Evolutionary conservation across 2,113 vertebrate genomes (phyloP), one percentile per base, ranked within the genome.

Genomic region (Procapra przewalskii): DNA sequence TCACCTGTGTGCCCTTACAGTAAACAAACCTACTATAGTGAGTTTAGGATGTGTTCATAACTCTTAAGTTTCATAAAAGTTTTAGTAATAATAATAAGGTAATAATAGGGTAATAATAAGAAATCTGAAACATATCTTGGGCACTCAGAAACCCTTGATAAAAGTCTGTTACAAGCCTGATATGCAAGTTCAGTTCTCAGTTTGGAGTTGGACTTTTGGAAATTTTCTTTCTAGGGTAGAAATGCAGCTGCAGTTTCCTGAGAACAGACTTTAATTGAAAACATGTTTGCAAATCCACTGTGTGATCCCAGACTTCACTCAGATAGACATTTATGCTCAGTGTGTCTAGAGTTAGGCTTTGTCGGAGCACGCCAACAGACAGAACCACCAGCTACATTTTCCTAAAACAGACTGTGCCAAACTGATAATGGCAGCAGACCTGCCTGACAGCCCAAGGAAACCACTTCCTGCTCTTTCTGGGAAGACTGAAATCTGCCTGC

Each of bases 221-320:
- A 62, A 17, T 96, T 95, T 87, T 89, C 43, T 84, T 91, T 77
- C 77, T 45, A 33, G 48, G 27, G n/a, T 55, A 8, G 36, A 79
- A 96, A 97, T 29, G 86, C 50, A 96, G 75, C 50, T 71, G 5
- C 75, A 83, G 62, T 77, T 96, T 85, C 79, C 89, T n/a, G 3
- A 80, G 52, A 94, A 36, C 52, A 81, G 75, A 14, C 92, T 93
- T 89, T 97, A 96, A 96, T 67, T 96, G 97, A 93, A 94, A 82
- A 93, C 36, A 43, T 85, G 79, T 67, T 96, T 97, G 91, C 62
- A 96, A 88, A 97, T 90, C 77, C n/a, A 62, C 85, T 5, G 27
- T 71, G 29, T 85, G n/a, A 92, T 96, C 89, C 88, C 33, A 82
- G 91, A 88, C 85, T 48, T 91, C 90, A 92, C 62, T 95, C 90